A percentile compares a stretch with the other conserved stretches of the same genome.
Conservation (phyloP, 2,888 invertebrate genomes). For the Scaptomyza polygonia region DNA sequence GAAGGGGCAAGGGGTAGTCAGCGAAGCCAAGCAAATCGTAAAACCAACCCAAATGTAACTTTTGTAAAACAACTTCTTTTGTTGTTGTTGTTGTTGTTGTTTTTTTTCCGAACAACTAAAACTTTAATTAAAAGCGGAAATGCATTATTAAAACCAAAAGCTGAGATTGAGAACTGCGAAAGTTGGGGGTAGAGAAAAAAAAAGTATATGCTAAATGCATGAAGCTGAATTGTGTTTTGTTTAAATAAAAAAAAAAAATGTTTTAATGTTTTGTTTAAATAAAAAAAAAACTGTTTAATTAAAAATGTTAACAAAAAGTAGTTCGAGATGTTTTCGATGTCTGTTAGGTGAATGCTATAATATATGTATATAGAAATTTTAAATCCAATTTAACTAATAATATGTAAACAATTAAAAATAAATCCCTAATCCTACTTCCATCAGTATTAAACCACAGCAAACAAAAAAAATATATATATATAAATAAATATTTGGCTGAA, state of each 20-base stretch:
- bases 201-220: not conserved
- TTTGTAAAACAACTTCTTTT: conserved; percentile 43
- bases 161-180: conserved; percentile 26
- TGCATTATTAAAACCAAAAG: conserved; percentile 66
- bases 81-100: no score
- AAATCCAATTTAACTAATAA: not conserved
- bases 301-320: not conserved
- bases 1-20: conserved; percentile 3
- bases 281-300: not conserved
- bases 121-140: conserved; percentile 76
- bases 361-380: no score
- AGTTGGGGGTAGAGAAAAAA: fast-evolving
- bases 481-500: conserved; percentile 4
- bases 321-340: not conserved
- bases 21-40: conserved; percentile 33
- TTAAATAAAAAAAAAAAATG: conserved; percentile 2
- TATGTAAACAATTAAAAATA: not conserved
- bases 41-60: conserved; percentile 41
- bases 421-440: not conserved
- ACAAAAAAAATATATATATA: not conserved
- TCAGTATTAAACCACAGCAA: not conserved
- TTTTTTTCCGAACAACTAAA: conserved; percentile 65
- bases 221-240: not conserved
- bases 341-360: no score
- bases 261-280: no score